phyloP scores from a whole-genome alignment of 2,113 vertebrate genomes.

The Craseonycteris thonglongyai region DNA sequence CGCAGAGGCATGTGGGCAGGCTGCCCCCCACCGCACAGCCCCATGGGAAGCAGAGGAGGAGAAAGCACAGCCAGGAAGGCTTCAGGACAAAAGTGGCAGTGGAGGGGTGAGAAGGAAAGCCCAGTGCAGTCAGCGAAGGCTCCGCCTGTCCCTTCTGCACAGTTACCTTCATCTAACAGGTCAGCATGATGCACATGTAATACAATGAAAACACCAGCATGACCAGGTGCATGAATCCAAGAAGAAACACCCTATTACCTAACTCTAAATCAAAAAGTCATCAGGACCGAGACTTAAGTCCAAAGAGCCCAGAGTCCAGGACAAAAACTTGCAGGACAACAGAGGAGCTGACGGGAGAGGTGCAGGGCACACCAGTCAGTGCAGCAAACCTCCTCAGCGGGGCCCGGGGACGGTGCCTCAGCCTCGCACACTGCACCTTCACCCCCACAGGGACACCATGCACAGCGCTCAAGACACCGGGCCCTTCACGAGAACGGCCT shows the following conservation, averaged over 20 bases:
- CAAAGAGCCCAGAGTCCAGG: no score
- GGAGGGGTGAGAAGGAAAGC: no score
- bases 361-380: rapidly evolving
- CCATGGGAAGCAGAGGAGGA: rapidly evolving
- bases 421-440: rapidly evolving
- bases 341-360: rapidly evolving
- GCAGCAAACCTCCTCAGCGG: rapidly evolving
- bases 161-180: neutral
- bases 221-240: rapidly evolving
- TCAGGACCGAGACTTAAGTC: no score
- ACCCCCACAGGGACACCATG: no score
- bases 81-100: neutral
- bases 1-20: rapidly evolving
- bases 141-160: rapidly evolving
- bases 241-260: rapidly evolving
- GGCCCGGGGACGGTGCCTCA: rapidly evolving
- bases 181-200: rapidly evolving
- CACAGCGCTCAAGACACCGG: rapidly evolving
- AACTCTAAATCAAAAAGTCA: no score
- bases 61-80: neutral
- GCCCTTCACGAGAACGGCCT: rapidly evolving
- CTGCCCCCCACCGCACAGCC: neutral
- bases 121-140: rapidly evolving
- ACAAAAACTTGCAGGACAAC: neutral
- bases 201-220: rapidly evolving